These are phyloP conservation scores for Thelaira solivaga DNA, from an alignment of 2,888 invertebrate genomes.

Conservation along the genomic window DNA sequence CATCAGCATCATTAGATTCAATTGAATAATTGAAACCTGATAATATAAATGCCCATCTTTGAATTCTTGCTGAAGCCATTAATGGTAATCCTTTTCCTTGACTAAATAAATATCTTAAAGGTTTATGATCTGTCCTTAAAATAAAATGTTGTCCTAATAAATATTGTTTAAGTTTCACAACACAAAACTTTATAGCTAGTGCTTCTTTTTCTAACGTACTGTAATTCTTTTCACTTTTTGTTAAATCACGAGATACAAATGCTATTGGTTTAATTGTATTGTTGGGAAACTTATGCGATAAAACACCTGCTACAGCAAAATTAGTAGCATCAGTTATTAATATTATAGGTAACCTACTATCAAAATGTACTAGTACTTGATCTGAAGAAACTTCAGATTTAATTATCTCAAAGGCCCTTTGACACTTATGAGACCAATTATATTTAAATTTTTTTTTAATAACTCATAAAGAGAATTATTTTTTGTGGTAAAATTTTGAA, in stretches of 20 bases:
- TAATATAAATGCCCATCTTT: neutral
- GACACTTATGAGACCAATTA: too few relatives aligned
- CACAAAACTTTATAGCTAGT: neutral
- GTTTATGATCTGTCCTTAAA: neutral
- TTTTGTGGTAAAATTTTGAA: too few relatives aligned
- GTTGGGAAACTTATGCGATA: neutral
- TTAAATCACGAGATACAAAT: neutral
- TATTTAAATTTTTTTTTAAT: too few relatives aligned
- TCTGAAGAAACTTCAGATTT: neutral
- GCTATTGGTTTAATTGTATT: neutral
- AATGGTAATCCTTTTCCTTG: neutral
- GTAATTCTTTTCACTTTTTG: neutral
- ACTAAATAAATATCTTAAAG: neutral
- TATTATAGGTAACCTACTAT: neutral
- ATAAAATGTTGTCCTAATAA: neutral
- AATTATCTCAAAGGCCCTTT: too few relatives aligned
- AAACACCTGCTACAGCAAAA: neutral
- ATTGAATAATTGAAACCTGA: neutral
- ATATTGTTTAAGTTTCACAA: neutral
- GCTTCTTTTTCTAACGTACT: neutral
- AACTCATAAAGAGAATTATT: too few relatives aligned
- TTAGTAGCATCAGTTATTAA: neutral
- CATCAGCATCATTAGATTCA: neutral
- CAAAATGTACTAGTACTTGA: neutral
- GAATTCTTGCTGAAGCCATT: neutral